Evolutionary conservation across 2,113 vertebrate genomes (phyloP), one percentile per base, ranked within the genome.

Genomic region (Morone saxatilis): DNA sequence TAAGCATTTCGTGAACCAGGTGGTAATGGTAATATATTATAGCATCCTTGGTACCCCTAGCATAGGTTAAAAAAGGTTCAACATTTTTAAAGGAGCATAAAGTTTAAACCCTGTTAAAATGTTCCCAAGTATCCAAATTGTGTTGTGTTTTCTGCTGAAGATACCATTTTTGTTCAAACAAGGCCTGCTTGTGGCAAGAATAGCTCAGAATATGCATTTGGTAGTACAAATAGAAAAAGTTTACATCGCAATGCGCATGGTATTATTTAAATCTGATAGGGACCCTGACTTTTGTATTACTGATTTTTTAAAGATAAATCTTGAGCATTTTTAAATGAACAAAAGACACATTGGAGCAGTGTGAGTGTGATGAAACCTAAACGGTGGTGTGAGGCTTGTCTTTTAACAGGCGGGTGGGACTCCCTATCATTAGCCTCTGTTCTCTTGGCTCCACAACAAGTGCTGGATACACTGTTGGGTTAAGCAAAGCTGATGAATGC

Each of bases 401-500:
- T 40, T 79, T 81, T 84, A 90, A 86, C 62, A 80, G 68, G 59
- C 56, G 53, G 81, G 74, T 90, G 56, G 68, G 68, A 78, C 77
- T 78, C 81, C 74, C 69, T 78, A 43, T 91, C 75, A 89, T 91
- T 88, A 85, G 62, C 66, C n/a, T 77, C 71, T 80, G 62, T 84
- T 88, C 40, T 65, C 22, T 53, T 68, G 76, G 70, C 82, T 75
- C 83, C 69, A 80, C 78, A 91, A 74, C 66, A 74, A 77, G 74
- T 76, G 78, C 81, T 84, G 74, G n/a, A 84, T 54, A 54, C 66
- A 75, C n/a, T 60, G 68, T 85, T 83, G 78, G 65, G 53, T 56
- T 71, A 50, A 73, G 70, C 65, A 76, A 50, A 36, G 47, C 41
- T 61, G 69, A 80, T 56, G 79, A 83, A 67, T 60, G 80, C 38